Percentiles rank a stretch among this genome's conserved stretches.
phyloP scores from a whole-genome alignment of 2,888 invertebrate genomes.

The Homarus gammarus region DNA sequence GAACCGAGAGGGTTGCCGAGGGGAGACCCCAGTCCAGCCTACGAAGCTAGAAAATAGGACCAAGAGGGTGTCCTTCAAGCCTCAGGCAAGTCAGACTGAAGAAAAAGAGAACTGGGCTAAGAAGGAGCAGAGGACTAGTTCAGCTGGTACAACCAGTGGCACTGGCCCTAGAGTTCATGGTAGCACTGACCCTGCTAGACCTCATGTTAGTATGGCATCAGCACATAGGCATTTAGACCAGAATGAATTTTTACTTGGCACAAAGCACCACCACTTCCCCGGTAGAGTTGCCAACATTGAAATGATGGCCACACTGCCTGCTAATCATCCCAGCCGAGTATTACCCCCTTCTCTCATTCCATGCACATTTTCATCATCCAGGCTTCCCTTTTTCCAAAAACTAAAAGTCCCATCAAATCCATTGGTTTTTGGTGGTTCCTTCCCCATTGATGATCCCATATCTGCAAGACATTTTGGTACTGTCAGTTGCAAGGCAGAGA shows the following conservation, averaged over 20 bases:
- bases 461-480: slow-evolving; percentile 68
- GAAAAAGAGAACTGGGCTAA: slow-evolving; percentile 20
- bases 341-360: slow-evolving; percentile 52
- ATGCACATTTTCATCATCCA: slow-evolving; percentile 41
- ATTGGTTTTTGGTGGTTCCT: slow-evolving; percentile 74
- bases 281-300: slow-evolving; percentile 46
- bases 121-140: slow-evolving; percentile 16
- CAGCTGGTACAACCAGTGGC: neutral
- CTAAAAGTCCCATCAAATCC: slow-evolving; percentile 59
- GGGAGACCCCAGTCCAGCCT: slow-evolving; percentile 22
- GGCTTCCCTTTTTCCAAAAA: slow-evolving; percentile 21
- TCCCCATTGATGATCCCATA: slow-evolving; percentile 74
- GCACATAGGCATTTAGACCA: slow-evolving; percentile 33
- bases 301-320: slow-evolving; percentile 55
- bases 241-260: slow-evolving; percentile 9
- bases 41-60: slow-evolving; percentile 46
- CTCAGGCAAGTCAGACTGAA: slow-evolving; percentile 51
- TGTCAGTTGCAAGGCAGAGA: neutral
- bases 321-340: slow-evolving; percentile 62
- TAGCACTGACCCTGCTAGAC: slow-evolving; percentile 20
- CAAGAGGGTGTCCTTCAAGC: slow-evolving; percentile 68
- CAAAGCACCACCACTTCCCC: slow-evolving; percentile 30
- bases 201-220: slow-evolving; percentile 51
- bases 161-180: neutral
- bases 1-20: neutral